Conservation (phyloP, 2,113 vertebrate genomes). For the Anser brachyrhynchus region DNA sequence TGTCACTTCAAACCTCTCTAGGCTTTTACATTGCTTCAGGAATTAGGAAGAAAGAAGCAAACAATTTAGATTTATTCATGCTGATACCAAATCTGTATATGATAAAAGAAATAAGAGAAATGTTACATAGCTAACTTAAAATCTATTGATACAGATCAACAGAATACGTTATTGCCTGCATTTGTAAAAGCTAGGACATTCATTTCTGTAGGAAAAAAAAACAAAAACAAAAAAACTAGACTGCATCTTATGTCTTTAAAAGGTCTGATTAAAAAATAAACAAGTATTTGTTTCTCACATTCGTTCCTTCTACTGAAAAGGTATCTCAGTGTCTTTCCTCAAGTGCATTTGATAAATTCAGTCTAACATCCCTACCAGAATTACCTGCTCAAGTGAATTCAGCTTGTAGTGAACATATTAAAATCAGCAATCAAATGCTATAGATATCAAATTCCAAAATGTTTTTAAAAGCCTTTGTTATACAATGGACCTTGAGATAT, state of each 20-base stretch:
- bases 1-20: slow-evolving; percentile 84
- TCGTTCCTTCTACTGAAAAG: slow-evolving; percentile 12
- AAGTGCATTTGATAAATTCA: slow-evolving; percentile 2
- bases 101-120: slow-evolving; percentile 74
- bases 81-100: slow-evolving; percentile 78
- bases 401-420: not conserved
- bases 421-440: slow-evolving; percentile 15
- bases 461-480: not conserved
- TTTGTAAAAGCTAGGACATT: slow-evolving; percentile 13
- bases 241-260: slow-evolving; percentile 20
- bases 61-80: slow-evolving; percentile 83
- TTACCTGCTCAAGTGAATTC: not conserved
- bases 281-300: not conserved
- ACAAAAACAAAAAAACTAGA: not conserved
- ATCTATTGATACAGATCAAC: slow-evolving; percentile 57
- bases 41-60: slow-evolving; percentile 82
- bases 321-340: not conserved
- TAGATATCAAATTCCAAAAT: not conserved
- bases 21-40: slow-evolving; percentile 80
- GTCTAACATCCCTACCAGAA: not conserved
- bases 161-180: slow-evolving; percentile 7
- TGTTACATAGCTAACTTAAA: slow-evolving; percentile 49
- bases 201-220: not conserved
- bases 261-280: slow-evolving; percentile 27
- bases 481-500: not conserved